These are phyloP conservation scores for Noctua pronuba DNA, from an alignment of 2,888 invertebrate species.

Conservation along the genomic window DNA sequence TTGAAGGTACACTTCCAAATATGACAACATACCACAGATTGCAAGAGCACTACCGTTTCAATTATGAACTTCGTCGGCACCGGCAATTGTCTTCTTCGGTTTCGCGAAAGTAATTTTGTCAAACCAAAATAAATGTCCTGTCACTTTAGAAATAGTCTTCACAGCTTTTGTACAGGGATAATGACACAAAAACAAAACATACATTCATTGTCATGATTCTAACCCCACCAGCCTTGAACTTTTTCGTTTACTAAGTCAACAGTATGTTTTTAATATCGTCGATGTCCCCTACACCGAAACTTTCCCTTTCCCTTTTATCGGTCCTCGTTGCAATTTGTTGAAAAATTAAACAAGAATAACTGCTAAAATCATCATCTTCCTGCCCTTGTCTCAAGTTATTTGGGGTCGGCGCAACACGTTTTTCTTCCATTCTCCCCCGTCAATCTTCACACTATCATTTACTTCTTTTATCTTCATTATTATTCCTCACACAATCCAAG, in stretches of 20 bases:
- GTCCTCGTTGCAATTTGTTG: no score
- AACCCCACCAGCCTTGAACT: not conserved
- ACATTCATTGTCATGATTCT: not conserved
- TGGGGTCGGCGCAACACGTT: no score
- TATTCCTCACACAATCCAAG: no score
- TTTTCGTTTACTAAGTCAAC: not conserved
- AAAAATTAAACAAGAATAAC: no score
- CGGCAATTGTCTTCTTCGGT: not conserved
- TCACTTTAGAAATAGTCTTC: not conserved
- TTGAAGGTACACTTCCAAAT: not conserved
- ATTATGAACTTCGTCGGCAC: not conserved
- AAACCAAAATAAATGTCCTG: not conserved
- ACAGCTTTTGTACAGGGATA: not conserved
- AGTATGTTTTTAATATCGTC: not conserved
- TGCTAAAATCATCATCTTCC: no score
- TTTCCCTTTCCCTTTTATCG: no score
- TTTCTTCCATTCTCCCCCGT: no score
- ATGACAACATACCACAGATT: not conserved
- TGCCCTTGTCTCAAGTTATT: no score
- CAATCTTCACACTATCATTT: no score
- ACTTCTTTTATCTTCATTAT: no score
- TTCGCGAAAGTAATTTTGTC: not conserved
- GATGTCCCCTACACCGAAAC: not conserved
- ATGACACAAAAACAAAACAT: not conserved
- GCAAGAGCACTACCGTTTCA: not conserved